Percentiles rank a stretch among this genome's conserved stretches.
Evolutionary conservation across 2,113 vertebrate species (phyloP).

Genomic region (Prionailurus bengalensis): DNA sequence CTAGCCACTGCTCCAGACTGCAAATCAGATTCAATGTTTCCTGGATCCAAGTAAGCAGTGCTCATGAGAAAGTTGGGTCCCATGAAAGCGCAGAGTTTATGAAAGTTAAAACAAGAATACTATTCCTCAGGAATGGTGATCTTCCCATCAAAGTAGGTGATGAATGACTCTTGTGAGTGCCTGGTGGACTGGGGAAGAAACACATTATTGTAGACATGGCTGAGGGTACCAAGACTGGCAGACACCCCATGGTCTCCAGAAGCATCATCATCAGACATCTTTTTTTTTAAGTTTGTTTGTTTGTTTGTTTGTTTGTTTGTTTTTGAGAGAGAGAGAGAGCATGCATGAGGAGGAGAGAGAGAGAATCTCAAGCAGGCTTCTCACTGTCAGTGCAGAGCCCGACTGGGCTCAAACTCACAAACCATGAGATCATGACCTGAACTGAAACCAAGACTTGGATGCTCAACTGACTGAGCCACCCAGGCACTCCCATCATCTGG

Average conservation of each 20-base stretch:
- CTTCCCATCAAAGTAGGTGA: slow-evolving; percentile 95
- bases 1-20: slow-evolving; percentile 97
- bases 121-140: slow-evolving; percentile 92
- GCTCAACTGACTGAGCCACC: too few species aligned
- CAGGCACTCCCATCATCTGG: slow-evolving; percentile 57
- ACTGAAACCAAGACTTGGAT: too few species aligned
- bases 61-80: slow-evolving; percentile 99
- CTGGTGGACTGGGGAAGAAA: slow-evolving; percentile 72
- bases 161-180: slow-evolving; percentile 84
- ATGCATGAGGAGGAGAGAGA: too few species aligned
- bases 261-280: slow-evolving; percentile 61
- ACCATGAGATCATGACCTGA: too few species aligned
- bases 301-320: too few species aligned
- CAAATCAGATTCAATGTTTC: slow-evolving; percentile 98
- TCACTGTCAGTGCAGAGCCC: too few species aligned
- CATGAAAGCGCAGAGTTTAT: slow-evolving; percentile 99
- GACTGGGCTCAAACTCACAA: too few species aligned
- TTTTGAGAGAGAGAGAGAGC: too few species aligned
- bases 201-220: slow-evolving; percentile 81
- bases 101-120: slow-evolving; percentile 94
- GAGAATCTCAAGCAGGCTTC: too few species aligned
- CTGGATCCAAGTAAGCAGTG: slow-evolving; percentile 97
- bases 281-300: too few species aligned
- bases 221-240: slow-evolving; percentile 71
- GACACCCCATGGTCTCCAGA: slow-evolving; percentile 74